These are phyloP conservation scores for Trichosurus vulpecula DNA, from an alignment of 2,797 vertebrate species.

Conservation along the genomic window DNA sequence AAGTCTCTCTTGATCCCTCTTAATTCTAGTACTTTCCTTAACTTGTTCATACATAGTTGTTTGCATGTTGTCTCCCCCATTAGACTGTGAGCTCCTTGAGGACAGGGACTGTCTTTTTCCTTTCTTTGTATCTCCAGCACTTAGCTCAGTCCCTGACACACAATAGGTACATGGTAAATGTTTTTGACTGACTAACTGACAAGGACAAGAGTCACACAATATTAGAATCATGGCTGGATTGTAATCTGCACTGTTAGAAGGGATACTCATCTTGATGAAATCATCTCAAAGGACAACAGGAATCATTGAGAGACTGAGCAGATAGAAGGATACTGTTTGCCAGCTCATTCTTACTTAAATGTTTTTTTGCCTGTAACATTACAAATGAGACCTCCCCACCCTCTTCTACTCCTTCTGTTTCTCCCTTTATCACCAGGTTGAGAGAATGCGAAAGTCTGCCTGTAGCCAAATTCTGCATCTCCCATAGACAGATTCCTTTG, in stretches of 20 bases:
- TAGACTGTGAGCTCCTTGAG: background rate
- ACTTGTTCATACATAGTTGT: background rate
- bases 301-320: conserved; percentile 33
- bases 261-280: background rate
- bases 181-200: background rate
- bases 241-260: background rate
- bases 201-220: background rate
- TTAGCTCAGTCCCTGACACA: background rate
- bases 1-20: background rate
- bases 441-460: conserved; percentile 59
- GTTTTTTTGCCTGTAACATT: conserved; percentile 35
- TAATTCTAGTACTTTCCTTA: background rate
- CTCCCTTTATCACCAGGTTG: conserved; percentile 50
- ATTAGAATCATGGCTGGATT: background rate
- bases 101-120: background rate
- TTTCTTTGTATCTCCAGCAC: background rate
- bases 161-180: background rate
- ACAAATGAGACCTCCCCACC: conserved; percentile 34
- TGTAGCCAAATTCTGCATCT: conserved; percentile 61
- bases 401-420: conserved; percentile 53
- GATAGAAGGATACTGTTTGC: conserved; percentile 37
- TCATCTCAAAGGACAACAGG: background rate
- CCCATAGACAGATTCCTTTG: conserved; percentile 42
- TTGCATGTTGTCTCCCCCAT: background rate
- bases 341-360: conserved; percentile 38